Percentiles rank a stretch among this genome's conserved stretches.
Conservation (phyloP, 1,140 invertebrate genomes). For the Galleria mellonella region DNA sequence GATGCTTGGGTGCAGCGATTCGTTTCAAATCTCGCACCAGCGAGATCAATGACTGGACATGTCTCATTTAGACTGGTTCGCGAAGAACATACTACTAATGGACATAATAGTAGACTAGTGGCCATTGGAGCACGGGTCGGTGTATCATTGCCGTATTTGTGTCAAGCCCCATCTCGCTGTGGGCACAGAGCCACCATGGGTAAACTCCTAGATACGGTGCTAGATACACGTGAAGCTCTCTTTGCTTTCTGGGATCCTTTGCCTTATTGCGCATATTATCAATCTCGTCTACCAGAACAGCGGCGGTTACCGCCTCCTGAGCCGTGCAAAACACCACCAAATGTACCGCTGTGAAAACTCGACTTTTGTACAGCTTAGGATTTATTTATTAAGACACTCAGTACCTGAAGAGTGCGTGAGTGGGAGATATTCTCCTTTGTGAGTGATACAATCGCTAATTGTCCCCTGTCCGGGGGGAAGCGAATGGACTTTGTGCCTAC, state of each 20-base stretch:
- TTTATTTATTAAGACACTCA: conserved; percentile 59
- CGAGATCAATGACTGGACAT: conserved; percentile 81
- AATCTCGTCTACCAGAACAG: conserved; percentile 82
- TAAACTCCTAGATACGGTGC: conserved; percentile 78
- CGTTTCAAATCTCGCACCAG: conserved; percentile 77
- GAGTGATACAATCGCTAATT: conserved; percentile 11
- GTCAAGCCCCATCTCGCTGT: conserved; percentile 78
- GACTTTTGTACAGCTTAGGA: conserved; percentile 43
- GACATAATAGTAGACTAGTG: conserved; percentile 54
- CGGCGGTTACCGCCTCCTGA: conserved; percentile 44
- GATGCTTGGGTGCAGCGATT: conserved; percentile 83
- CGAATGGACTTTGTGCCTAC: conserved; percentile 1
- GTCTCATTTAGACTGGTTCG: conserved; percentile 83
- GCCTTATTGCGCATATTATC: conserved; percentile 88
- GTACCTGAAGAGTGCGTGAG: conserved; percentile 65
- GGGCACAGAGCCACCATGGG: conserved; percentile 74
- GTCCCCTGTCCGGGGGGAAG: conserved; percentile 5
- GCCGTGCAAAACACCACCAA: conserved; percentile 60
- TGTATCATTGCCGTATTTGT: conserved; percentile 85
- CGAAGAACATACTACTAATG: conserved; percentile 60
- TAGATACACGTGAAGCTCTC: conserved; percentile 84
- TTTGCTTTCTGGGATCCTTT: conserved; percentile 89
- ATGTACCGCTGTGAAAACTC: conserved; percentile 61
- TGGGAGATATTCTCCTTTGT: conserved; percentile 31
- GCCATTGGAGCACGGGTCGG: conserved; percentile 83